Conservation (phyloP, 2,888 invertebrate genomes). For the Trichacis sp. region DNA sequence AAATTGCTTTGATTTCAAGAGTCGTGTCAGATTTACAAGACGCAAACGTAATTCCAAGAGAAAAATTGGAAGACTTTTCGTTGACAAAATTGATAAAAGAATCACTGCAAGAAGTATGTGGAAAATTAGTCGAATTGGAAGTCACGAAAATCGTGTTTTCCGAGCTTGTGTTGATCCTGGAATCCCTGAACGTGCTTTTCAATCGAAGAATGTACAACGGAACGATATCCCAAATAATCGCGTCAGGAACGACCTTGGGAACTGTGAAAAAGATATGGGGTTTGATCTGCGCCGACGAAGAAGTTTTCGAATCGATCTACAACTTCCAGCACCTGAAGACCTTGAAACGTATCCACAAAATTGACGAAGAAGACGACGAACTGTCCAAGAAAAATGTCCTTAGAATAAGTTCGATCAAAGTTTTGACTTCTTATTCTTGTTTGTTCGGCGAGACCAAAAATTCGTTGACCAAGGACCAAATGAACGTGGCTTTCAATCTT, state of each 20-base stretch:
- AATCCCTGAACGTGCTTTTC: slow-evolving; percentile 29
- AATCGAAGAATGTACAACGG: slow-evolving; percentile 21
- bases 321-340: slow-evolving; percentile 21
- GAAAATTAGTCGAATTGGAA: slow-evolving; percentile 39
- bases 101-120: slow-evolving; percentile 41
- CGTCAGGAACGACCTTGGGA: slow-evolving; percentile 10
- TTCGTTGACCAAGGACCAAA: slow-evolving; percentile 36
- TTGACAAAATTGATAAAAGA: slow-evolving; percentile 39
- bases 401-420: slow-evolving; percentile 49
- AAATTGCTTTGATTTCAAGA: slow-evolving; percentile 51
- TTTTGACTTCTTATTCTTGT: slow-evolving; percentile 54
- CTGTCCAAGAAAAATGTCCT: slow-evolving; percentile 40
- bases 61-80: slow-evolving; percentile 29
- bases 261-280: slow-evolving; percentile 30
- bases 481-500: slow-evolving; percentile 50
- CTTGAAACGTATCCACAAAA: slow-evolving; percentile 14
- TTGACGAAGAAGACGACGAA: neutral
- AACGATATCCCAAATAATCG: slow-evolving; percentile 10
- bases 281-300: slow-evolving; percentile 8
- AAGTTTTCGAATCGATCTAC: neutral
- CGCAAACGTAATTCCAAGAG: slow-evolving; percentile 45
- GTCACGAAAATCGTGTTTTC: slow-evolving; percentile 36
- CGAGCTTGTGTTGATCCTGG: slow-evolving; percentile 28
- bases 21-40: slow-evolving; percentile 50
- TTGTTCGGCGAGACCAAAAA: slow-evolving; percentile 40